Conservation (phyloP, 2,888 invertebrate species). For the Campoletis raptor region DNA sequence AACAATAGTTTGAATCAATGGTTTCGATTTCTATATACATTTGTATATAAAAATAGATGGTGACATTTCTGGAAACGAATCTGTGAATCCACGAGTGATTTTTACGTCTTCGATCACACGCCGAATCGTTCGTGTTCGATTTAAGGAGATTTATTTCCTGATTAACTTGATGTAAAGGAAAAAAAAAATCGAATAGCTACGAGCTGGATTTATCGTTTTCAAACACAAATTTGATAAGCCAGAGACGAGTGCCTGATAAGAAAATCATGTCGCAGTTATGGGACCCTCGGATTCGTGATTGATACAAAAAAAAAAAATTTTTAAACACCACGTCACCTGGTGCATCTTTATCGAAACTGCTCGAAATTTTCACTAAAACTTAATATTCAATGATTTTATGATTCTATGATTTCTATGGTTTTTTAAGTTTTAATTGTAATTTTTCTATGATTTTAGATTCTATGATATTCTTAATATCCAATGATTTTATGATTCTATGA, state of each 20-base stretch:
- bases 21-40: conserved; percentile 21
- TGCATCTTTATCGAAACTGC: not conserved
- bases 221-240: conserved; percentile 57
- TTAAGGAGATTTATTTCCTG: conserved; percentile 23
- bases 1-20: conserved; percentile 38
- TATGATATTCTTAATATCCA: no score
- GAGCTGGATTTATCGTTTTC: conserved; percentile 52
- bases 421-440: not conserved
- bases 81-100: not conserved
- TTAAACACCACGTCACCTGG: not conserved
- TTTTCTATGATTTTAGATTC: no score
- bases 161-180: conserved; percentile 18
- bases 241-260: conserved; percentile 32
- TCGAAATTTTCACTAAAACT: not conserved
- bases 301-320: not conserved
- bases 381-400: no score
- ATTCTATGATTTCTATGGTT: no score
- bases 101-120: not conserved
- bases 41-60: not conserved
- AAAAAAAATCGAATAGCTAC: not conserved
- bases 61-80: not conserved
- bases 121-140: not conserved
- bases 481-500: no score
- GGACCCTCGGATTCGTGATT: conserved; percentile 13
- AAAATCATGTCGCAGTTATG: conserved; percentile 26